phyloP scores from a whole-genome alignment of 2,113 vertebrate species.

The Romanogobio albipinnatus region DNA sequence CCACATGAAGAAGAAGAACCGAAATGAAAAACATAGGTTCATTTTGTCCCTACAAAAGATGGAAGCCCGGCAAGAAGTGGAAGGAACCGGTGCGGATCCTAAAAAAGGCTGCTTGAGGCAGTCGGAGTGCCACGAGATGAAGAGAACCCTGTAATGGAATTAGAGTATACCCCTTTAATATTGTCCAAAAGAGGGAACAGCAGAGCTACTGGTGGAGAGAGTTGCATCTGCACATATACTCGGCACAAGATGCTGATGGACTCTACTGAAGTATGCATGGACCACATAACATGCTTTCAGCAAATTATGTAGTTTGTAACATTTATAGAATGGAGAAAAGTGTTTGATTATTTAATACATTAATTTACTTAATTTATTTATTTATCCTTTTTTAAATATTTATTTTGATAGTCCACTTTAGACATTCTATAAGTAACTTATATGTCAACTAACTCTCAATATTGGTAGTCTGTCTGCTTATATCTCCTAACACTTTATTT shows the following conservation, averaged over 20 bases:
- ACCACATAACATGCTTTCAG: background rate
- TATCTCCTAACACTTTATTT: no score
- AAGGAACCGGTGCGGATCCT: background rate
- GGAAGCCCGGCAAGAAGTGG: conserved; percentile 12
- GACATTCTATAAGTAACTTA: no score
- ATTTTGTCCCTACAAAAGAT: conserved; percentile 9
- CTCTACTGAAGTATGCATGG: background rate
- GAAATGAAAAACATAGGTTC: background rate
- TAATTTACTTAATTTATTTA: conserved; percentile 50
- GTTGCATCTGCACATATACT: background rate
- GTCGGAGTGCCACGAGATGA: background rate
- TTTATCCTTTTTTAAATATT: background rate
- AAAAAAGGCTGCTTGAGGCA: background rate
- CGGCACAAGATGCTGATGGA: background rate
- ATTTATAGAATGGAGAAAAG: background rate
- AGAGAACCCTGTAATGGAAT: background rate
- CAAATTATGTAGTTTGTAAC: background rate
- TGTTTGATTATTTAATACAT: conserved; percentile 35
- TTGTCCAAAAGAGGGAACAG: conserved; percentile 5
- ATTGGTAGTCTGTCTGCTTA: no score
- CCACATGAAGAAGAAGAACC: background rate
- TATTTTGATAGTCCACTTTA: background rate
- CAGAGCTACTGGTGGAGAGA: conserved; percentile 1
- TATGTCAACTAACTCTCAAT: no score
- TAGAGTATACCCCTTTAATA: background rate